A percentile compares a stretch with the other conserved stretches of the same genome.
Conservation (phyloP, 2,113 vertebrate species). For the Ascaphus truei region DNA sequence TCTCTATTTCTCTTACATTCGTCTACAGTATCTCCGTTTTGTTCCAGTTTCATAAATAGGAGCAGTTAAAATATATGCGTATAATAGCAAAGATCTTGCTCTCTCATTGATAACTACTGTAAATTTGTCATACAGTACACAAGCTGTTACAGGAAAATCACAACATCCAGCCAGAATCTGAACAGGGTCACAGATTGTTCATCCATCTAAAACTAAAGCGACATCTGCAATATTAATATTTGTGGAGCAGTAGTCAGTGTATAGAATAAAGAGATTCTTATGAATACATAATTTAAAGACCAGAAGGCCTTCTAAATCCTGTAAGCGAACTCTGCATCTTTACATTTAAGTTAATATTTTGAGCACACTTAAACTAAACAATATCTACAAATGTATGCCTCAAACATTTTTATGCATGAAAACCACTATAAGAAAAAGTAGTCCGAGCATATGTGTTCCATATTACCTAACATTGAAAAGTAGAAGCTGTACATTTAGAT, state of each 20-base stretch:
- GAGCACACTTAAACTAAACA: slow-evolving; percentile 20
- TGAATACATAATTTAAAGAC: slow-evolving; percentile 33
- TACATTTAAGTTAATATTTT: slow-evolving; percentile 20
- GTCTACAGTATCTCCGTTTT: no score
- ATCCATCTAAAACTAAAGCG: slow-evolving; percentile 25
- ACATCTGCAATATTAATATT: slow-evolving; percentile 36
- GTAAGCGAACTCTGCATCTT: slow-evolving; percentile 10
- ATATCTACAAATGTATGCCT: no score
- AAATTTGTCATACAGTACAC: slow-evolving; percentile 14
- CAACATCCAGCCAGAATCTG: slow-evolving; percentile 18
- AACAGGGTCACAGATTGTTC: slow-evolving; percentile 25
- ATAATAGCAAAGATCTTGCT: not conserved
- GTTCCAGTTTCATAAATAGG: not conserved
- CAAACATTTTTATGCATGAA: no score
- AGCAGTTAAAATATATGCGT: not conserved
- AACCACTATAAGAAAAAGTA: no score
- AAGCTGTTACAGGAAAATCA: slow-evolving; percentile 13
- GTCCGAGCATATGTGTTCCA: no score
- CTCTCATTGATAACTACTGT: not conserved
- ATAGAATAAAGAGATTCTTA: slow-evolving; percentile 4
- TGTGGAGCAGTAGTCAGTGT: slow-evolving; percentile 18
- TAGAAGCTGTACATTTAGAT: no score
- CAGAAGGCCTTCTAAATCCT: slow-evolving; percentile 30
- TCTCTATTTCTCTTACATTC: no score
- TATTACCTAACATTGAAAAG: no score